Evolutionary conservation across 2,888 invertebrate genomes (phyloP), one percentile per base, ranked within the genome.

Genomic region (Thera obeliscata): DNA sequence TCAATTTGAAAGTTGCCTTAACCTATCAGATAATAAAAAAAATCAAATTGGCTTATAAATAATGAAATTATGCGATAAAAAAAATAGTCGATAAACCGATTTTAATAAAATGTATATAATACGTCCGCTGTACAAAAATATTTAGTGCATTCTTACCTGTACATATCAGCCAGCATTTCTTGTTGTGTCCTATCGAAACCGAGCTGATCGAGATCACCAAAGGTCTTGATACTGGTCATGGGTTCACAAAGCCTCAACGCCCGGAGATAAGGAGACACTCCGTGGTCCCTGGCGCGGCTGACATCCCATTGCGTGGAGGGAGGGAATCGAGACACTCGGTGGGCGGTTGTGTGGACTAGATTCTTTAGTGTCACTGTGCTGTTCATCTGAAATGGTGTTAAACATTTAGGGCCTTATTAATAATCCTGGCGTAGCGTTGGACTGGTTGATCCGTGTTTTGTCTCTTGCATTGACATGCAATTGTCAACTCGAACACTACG

Each of bases 281-380:
- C 98, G 77, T 98, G 98, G 85, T 98, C 98, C 38, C 98, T 94
- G 1, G 95, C 86, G 35, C 94, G 90, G 75, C 91, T 88, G 76
- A 94, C 88, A 67, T 94, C 94, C 83, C 93, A 93, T 61, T 88
- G 89, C 1, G 87, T 85, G n/a, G 94, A 89, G 3, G 85, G 87
- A 0, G 93, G 85, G 81, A 95, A 94, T 64, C 95, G 90, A 57
- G 95, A 95, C 0, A 96, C 95, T 43, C 89, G 91, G 75, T 95
- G 94, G 0, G 96, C 96, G 2, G 95, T 95, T 0, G 95, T 95
- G 8, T 93, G 94, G 3, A 96, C 91, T 54, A 97, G 88, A 46
- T 95, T 93, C 61, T 95, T 94, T 7, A 97, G 89, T 67, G 95
- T 90, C 57, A 94, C 92, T 56, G 95, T 94, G 73, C 93, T 87